phyloP scores from a whole-genome alignment of 2,888 invertebrate genomes.

The Scaptomyza polygonia region DNA sequence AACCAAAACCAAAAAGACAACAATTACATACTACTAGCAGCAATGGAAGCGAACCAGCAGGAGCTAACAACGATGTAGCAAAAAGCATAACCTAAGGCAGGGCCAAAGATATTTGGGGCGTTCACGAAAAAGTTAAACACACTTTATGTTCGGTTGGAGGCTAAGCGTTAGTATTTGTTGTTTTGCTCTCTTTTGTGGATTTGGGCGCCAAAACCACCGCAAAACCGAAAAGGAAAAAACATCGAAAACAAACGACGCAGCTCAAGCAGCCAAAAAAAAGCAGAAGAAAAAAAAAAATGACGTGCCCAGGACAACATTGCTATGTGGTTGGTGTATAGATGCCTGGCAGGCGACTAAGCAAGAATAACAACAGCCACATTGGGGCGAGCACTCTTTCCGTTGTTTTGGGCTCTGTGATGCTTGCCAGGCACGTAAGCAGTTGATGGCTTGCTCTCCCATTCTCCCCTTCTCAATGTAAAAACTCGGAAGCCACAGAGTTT shows the following conservation, averaged over 20 bases:
- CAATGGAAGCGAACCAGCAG: conserved; percentile 14
- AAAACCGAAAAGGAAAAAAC: conserved; percentile 43
- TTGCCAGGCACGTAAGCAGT: conserved; percentile 75
- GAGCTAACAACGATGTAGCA: conserved; percentile 24
- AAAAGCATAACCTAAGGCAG: conserved; percentile 68
- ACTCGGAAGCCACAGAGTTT: conserved; percentile 54
- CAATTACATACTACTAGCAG: conserved; percentile 24
- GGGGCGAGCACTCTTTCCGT: not conserved
- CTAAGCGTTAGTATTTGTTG: conserved; percentile 38
- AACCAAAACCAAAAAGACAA: not conserved
- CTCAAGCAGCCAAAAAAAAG: conserved; percentile 57
- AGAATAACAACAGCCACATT: conserved; percentile 33
- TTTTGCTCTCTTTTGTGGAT: conserved; percentile 19
- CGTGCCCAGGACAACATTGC: conserved; percentile 65
- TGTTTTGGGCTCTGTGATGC: conserved; percentile 27
- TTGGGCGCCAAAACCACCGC: conserved; percentile 61
- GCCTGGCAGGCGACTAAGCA: conserved; percentile 42
- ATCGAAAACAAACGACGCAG: conserved; percentile 60
- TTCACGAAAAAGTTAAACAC: conserved; percentile 68
- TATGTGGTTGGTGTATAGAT: conserved; percentile 14
- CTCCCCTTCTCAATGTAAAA: conserved; percentile 44
- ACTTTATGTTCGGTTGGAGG: conserved; percentile 66
- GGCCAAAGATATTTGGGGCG: conserved; percentile 74
- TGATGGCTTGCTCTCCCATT: conserved; percentile 31
- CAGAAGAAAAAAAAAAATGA: conserved; percentile 45